Conservation (phyloP, 2,797 vertebrate genomes). For the Hoplostethus atlanticus region DNA sequence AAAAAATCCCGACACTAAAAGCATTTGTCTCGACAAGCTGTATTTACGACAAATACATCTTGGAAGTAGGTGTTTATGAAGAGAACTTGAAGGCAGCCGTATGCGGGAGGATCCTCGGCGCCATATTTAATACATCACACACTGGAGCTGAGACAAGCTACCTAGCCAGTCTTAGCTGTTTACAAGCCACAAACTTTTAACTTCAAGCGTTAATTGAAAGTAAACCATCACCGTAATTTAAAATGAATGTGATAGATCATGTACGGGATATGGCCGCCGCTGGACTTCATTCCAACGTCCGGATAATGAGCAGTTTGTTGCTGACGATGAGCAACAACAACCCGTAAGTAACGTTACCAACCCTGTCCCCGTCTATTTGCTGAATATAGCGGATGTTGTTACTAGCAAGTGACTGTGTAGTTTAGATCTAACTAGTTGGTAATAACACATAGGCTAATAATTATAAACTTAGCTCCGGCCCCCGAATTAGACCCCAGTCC, state of each 20-base stretch:
- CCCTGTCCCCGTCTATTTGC: constrained; percentile 66
- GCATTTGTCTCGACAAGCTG: too few relatives aligned
- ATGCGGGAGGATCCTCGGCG: constrained; percentile 67
- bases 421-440: too few relatives aligned
- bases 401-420: not conserved
- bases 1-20: too few relatives aligned
- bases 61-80: not conserved
- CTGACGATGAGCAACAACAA: constrained; percentile 99
- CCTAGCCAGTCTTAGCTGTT: constrained; percentile 58
- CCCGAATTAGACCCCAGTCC: not conserved
- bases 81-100: constrained; percentile 49
- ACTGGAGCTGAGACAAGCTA: constrained; percentile 34
- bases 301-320: constrained; percentile 94
- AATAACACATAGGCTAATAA: not conserved
- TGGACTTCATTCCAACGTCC: constrained; percentile 97
- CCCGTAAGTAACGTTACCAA: constrained; percentile 88
- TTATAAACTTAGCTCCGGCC: fast-evolving
- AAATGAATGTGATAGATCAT: constrained; percentile 96
- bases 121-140: constrained; percentile 78
- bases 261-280: constrained; percentile 97
- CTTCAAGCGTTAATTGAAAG: constrained; percentile 5
- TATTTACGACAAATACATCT: fast-evolving
- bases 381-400: not conserved
- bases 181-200: constrained; percentile 45
- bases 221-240: constrained; percentile 1